phyloP scores from a whole-genome alignment of 2,888 invertebrate species.

The Deilephila porcellus region DNA sequence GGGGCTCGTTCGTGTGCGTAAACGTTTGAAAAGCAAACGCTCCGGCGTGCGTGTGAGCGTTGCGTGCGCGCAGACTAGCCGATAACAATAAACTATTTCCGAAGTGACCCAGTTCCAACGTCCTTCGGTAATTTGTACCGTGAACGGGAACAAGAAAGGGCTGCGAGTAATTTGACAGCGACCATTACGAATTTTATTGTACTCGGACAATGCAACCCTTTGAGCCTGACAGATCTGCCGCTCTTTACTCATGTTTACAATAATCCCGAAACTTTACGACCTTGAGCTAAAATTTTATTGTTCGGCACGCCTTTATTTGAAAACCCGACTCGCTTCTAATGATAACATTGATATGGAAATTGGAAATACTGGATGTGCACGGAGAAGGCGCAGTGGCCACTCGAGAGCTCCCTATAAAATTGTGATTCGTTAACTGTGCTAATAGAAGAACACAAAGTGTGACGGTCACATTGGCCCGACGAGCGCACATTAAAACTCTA shows the following conservation, averaged over 20 bases:
- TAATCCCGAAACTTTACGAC: conserved; percentile 26
- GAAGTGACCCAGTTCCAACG: conserved; percentile 84
- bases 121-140: conserved; percentile 83
- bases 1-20: conserved; percentile 67
- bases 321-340: conserved; percentile 36
- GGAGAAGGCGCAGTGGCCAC: conserved; percentile 26
- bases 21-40: conserved; percentile 72
- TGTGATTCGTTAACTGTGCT: conserved; percentile 66
- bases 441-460: conserved; percentile 58
- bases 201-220: conserved; percentile 59
- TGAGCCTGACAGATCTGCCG: conserved; percentile 60
- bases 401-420: conserved; percentile 50
- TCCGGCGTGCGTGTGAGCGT: conserved; percentile 70
- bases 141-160: conserved; percentile 84
- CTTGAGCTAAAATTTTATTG: conserved; percentile 30
- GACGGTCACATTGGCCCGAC: conserved; percentile 55
- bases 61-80: conserved; percentile 80
- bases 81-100: conserved; percentile 86
- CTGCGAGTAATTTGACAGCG: conserved; percentile 72
- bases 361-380: conserved; percentile 40
- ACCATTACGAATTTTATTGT: conserved; percentile 68
- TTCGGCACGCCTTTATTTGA: conserved; percentile 21
- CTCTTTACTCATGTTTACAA: conserved; percentile 50
- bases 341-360: conserved; percentile 51
- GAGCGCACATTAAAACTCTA: conserved; percentile 71